Base-by-base conservation (phyloP, 2,797 vertebrate species). In the Carduelis carduelis region DNA sequence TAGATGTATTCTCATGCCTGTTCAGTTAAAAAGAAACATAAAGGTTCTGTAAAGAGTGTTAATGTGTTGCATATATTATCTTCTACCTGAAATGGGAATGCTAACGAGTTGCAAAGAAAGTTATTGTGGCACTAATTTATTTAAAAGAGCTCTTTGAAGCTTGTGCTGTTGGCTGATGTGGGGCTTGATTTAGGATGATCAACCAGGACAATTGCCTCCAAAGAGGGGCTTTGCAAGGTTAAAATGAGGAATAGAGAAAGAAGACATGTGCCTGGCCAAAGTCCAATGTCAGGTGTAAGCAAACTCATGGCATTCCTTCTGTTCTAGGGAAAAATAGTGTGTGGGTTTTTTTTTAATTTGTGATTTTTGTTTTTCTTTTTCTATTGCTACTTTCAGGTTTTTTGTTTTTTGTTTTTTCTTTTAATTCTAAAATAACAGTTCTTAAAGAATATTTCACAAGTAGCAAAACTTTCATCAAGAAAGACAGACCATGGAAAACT, bases 21-120 rank as follows among this genome's bases (percentile, higher is more conserved):
- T 88, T 94, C 93, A 28, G 53, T 93, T 95, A 93, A 96, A 97
- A 97, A 87, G 88, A 90, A 96, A 82, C 61, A 79, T 64, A 85
- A 89, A 59, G n/a, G 72, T 95, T 95, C 87, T 92, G 65, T 66
- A 61, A 89, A 96, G 95, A 94, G 86, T n/a, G 35, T 78, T 97
- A 97, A 96, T 96, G 93, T 60, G 89, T 77, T 96, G 94, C 92
- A 95, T 95, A 84, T 76, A 84, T 95, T 97, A 95, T 93, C 87
- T 91, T 93, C 79, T 78, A 96, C 96, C 93, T 95, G 89, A 93
- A 91, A 96, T 93, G 91, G 74, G 84, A 81, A 87, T 81, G 94
- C 53, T 88, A 79, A 68, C 13, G 14, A 83, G 89, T 82, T 79
- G 93, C 83, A 96, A 70, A 82, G 68, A 63, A 93, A 61, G 61